A percentile compares a stretch with the other conserved stretches of the same genome.
Conservation (phyloP, 2,797 vertebrate genomes). For the Sternarchorhynchus goeldii region DNA sequence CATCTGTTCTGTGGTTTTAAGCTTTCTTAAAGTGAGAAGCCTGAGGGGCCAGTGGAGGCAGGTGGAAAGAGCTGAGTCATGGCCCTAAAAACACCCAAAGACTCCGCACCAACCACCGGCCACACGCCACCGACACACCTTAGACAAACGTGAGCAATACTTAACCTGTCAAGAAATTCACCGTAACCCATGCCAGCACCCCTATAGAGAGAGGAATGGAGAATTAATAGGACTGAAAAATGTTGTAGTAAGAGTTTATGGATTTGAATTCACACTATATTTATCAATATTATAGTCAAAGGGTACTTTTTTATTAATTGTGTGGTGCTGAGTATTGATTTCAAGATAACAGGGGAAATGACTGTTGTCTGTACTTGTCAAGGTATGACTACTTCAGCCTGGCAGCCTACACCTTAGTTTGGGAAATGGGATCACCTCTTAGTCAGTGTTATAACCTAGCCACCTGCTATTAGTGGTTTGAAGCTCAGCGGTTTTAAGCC, state of each 20-base stretch:
- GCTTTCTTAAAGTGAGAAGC: slow-evolving; percentile 28
- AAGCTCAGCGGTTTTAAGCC: neutral
- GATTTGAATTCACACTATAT: neutral
- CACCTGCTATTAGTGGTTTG: slow-evolving; percentile 46
- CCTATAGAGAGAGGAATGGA: slow-evolving; percentile 74
- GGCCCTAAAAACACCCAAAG: slow-evolving; percentile 58
- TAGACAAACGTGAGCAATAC: slow-evolving; percentile 70
- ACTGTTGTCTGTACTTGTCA: slow-evolving; percentile 5
- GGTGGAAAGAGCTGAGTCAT: slow-evolving; percentile 61
- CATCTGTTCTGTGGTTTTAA: neutral
- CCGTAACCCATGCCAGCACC: slow-evolving; percentile 96
- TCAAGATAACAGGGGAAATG: slow-evolving; percentile 11
- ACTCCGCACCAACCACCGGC: slow-evolving; percentile 65
- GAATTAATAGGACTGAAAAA: slow-evolving; percentile 50
- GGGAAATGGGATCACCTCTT: slow-evolving; percentile 28
- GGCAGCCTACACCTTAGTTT: slow-evolving; percentile 37
- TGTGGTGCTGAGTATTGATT: slow-evolving; percentile 11
- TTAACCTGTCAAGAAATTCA: slow-evolving; percentile 98
- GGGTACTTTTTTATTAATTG: neutral
- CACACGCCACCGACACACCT: slow-evolving; percentile 65
- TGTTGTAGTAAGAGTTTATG: neutral
- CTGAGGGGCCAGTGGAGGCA: slow-evolving; percentile 54
- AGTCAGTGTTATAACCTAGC: slow-evolving; percentile 45
- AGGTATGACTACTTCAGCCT: slow-evolving; percentile 29
- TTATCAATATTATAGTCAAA: neutral